Evolutionary conservation across 1,140 invertebrate species (phyloP).

Genomic region (Ridgeia piscesae): DNA sequence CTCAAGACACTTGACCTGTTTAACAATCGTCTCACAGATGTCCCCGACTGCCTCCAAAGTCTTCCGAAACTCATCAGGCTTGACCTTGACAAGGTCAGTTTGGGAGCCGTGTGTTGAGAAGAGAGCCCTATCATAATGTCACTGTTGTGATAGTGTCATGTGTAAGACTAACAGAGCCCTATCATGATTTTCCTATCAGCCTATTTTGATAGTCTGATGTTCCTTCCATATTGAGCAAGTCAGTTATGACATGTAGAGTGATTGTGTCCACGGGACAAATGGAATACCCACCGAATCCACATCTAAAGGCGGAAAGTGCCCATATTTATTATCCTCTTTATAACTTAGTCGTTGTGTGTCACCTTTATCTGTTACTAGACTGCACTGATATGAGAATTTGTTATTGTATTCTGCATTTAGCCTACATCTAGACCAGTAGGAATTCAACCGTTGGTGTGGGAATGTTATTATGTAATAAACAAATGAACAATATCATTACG

Average conservation of each 20-base stretch:
- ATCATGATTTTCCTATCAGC: too few relatives aligned
- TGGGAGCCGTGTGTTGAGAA: too few relatives aligned
- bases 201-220: neutral
- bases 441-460: neutral
- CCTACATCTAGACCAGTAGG: neutral
- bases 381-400: too few relatives aligned
- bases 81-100: slow-evolving; percentile 43
- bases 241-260: neutral
- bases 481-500: neutral
- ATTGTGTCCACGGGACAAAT: neutral
- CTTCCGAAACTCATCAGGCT: slow-evolving; percentile 41
- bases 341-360: too few relatives aligned
- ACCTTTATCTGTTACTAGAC: too few relatives aligned
- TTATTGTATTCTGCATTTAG: too few relatives aligned
- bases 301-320: neutral
- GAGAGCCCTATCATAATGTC: too few relatives aligned
- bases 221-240: neutral
- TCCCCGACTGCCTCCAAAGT: slow-evolving; percentile 37
- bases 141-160: too few relatives aligned
- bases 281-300: neutral
- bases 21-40: slow-evolving; percentile 43
- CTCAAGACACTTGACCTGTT: slow-evolving; percentile 47
- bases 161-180: too few relatives aligned
- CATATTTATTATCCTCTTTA: slow-evolving; percentile 19
- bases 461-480: neutral